Percentiles rank a stretch among this genome's conserved stretches.
phyloP scores from a whole-genome alignment of 1,140 invertebrate genomes.

The Scaptomyza montana region DNA sequence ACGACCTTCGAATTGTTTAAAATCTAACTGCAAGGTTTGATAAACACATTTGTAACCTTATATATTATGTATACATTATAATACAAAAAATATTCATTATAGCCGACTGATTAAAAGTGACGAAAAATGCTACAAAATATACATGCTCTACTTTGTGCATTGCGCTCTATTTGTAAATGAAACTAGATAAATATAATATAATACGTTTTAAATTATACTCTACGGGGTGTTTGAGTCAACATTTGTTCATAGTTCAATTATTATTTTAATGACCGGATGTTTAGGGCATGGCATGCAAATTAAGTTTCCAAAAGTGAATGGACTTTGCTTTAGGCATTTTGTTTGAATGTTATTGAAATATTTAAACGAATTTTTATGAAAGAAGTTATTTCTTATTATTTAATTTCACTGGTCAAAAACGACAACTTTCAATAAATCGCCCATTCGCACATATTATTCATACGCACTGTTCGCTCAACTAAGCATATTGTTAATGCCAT shows the following conservation, averaged over 20 bases:
- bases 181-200: slow-evolving; percentile 34
- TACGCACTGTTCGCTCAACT: slow-evolving; percentile 43
- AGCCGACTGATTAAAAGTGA: background rate
- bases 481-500: slow-evolving; percentile 41
- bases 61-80: slow-evolving; percentile 16
- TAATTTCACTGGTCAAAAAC: slow-evolving; percentile 28
- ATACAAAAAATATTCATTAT: slow-evolving; percentile 2
- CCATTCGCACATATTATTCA: slow-evolving; percentile 60
- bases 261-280: slow-evolving; percentile 70
- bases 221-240: slow-evolving; percentile 44
- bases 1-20: slow-evolving; percentile 56
- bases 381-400: slow-evolving; percentile 18
- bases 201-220: slow-evolving; percentile 77
- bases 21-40: slow-evolving; percentile 65
- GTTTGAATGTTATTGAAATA: slow-evolving; percentile 21
- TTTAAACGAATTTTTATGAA: slow-evolving; percentile 3
- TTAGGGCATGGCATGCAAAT: slow-evolving; percentile 61
- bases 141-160: slow-evolving; percentile 28
- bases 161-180: slow-evolving; percentile 20
- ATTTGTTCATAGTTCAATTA: slow-evolving; percentile 78
- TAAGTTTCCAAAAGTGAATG: slow-evolving; percentile 24
- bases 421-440: slow-evolving; percentile 25
- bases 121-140: slow-evolving; percentile 52
- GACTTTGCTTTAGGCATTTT: slow-evolving; percentile 17
- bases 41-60: slow-evolving; percentile 33